phyloP scores from a whole-genome alignment of 1,140 invertebrate species.

The Orchestia grillus region DNA sequence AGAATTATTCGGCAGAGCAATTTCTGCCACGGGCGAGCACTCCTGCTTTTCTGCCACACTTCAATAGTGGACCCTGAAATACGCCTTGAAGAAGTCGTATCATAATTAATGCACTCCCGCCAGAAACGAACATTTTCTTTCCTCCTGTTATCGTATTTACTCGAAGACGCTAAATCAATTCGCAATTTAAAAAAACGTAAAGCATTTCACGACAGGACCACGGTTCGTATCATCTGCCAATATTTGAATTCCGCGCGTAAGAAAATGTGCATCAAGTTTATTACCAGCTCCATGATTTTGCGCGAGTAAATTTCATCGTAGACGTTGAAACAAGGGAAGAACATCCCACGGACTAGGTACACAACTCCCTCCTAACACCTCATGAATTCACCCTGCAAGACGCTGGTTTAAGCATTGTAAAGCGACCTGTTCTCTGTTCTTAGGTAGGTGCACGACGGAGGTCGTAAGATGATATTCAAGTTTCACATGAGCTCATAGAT shows the following conservation, averaged over 20 bases:
- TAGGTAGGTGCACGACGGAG: not conserved
- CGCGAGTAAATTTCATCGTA: too few species aligned
- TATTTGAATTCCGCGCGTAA: too few species aligned
- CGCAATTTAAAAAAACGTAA: not conserved
- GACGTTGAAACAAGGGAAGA: not conserved
- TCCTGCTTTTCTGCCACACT: not conserved
- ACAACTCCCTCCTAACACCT: not conserved
- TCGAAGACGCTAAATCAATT: not conserved
- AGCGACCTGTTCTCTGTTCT: not conserved
- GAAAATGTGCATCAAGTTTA: too few species aligned
- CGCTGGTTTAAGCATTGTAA: not conserved
- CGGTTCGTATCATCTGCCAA: too few species aligned
- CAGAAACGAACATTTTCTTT: not conserved
- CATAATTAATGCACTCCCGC: not conserved
- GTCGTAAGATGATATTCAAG: not conserved
- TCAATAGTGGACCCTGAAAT: not conserved
- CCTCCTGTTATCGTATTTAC: not conserved
- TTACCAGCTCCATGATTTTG: too few species aligned
- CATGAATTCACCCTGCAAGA: not conserved
- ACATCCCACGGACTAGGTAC: not conserved
- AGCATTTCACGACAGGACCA: too few species aligned
- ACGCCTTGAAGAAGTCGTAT: not conserved
- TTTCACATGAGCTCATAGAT: not conserved
- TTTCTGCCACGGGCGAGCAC: not conserved
- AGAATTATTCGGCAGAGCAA: not conserved